A percentile compares a stretch with the other conserved stretches of the same genome.
phyloP scores from a whole-genome alignment of 2,113 vertebrate species.

The Callithrix jacchus region DNA sequence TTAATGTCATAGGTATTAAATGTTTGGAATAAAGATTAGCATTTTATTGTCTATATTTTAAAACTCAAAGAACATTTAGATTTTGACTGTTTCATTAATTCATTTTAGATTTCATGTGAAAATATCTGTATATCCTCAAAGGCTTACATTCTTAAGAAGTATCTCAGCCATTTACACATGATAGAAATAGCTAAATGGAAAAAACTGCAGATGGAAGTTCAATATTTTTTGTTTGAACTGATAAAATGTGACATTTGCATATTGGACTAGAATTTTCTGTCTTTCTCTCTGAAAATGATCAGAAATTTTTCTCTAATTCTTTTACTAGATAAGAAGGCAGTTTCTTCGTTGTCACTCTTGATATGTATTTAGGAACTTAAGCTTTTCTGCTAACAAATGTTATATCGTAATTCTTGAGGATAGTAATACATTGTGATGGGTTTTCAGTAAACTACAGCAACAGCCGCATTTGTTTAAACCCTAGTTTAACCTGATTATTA shows the following conservation, averaged over 20 bases:
- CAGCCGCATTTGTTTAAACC: slow-evolving; percentile 74
- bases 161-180: background rate
- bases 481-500: slow-evolving; percentile 77
- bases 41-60: slow-evolving; percentile 11
- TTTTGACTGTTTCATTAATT: background rate
- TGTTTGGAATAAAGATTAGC: slow-evolving; percentile 17
- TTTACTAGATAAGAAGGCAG: background rate
- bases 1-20: background rate
- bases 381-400: slow-evolving; percentile 5
- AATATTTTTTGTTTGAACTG: slow-evolving; percentile 25
- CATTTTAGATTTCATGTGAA: background rate
- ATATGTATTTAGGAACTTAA: background rate
- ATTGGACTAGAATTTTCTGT: background rate
- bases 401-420: background rate
- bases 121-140: background rate
- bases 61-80: slow-evolving; percentile 9
- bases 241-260: background rate
- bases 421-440: background rate
- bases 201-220: background rate
- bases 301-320: background rate
- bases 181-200: background rate
- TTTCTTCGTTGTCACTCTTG: background rate
- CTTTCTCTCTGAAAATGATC: slow-evolving; percentile 26
- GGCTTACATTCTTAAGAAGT: slow-evolving; percentile 19
- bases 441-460: slow-evolving; percentile 57